Evolutionary conservation across 2,888 invertebrate genomes (phyloP).

Genomic region (Sthenelais limicola): DNA sequence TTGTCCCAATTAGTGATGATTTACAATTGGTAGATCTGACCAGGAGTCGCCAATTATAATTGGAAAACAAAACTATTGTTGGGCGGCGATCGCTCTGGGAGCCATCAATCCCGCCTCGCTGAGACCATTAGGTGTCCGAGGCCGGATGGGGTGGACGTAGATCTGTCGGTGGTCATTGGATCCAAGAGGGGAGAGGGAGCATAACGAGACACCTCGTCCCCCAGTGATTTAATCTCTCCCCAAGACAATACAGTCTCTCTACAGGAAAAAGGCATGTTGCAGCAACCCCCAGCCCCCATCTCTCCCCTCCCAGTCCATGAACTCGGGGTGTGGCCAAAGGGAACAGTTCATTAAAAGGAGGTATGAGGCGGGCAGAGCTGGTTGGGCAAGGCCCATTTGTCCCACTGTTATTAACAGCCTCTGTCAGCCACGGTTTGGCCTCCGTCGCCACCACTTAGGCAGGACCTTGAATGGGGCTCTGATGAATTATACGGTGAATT

Average conservation of each 20-base stretch:
- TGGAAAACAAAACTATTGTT: constrained; percentile 35
- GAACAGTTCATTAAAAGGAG: constrained; percentile 33
- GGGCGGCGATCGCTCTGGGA: constrained; percentile 5
- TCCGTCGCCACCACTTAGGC: constrained; percentile 26
- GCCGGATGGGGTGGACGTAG: constrained; percentile 15
- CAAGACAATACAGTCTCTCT: constrained; percentile 30
- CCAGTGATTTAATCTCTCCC: constrained; percentile 10
- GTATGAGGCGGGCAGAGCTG: too few relatives aligned
- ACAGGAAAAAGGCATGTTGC: constrained; percentile 38
- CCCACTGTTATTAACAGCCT: constrained; percentile 30
- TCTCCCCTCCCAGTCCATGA: too few relatives aligned
- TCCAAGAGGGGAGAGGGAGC: background rate
- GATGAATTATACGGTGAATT: constrained; percentile 25
- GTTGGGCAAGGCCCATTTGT: constrained; percentile 19
- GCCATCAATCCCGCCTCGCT: constrained; percentile 14
- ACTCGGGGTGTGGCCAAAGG: constrained; percentile 5
- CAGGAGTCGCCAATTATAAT: constrained; percentile 28
- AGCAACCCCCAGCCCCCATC: too few relatives aligned
- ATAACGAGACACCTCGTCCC: constrained; percentile 22
- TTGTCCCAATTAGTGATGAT: constrained; percentile 38
- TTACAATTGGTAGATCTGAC: constrained; percentile 37
- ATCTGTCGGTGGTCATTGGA: constrained; percentile 27
- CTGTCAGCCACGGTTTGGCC: constrained; percentile 6
- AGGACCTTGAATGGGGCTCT: constrained; percentile 1
- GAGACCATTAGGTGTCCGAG: constrained; percentile 22